Conservation (phyloP, 2,888 invertebrate species). For the Pristionchus maxplancki region DNA sequence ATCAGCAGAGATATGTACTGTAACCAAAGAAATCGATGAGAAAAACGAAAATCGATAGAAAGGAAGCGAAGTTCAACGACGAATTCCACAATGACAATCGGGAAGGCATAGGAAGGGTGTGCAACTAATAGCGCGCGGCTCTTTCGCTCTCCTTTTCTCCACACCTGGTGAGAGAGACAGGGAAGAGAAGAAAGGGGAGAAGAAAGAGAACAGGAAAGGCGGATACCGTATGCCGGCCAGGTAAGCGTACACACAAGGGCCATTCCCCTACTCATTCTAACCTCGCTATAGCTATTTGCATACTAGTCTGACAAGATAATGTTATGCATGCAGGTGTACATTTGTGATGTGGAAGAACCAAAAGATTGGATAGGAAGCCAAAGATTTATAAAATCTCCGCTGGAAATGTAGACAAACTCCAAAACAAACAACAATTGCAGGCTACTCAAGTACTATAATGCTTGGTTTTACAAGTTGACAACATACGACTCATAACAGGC, state of each 20-base stretch:
- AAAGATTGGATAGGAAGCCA: neutral
- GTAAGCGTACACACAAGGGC: conserved; percentile 33
- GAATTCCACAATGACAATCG: neutral
- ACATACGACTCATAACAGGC: conserved; percentile 4
- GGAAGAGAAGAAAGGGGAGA: conserved; percentile 7
- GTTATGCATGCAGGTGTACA: neutral
- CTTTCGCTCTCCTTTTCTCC: conserved; percentile 1
- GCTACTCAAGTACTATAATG: conserved; percentile 39
- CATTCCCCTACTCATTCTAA: neutral
- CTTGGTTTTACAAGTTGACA: conserved; percentile 11
- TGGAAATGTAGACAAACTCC: neutral
- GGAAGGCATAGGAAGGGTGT: neutral
- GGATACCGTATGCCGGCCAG: conserved; percentile 49
- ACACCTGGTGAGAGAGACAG: conserved; percentile 16
- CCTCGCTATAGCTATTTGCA: neutral
- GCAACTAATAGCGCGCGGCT: conserved; percentile 45
- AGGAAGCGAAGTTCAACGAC: neutral
- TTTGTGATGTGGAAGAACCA: neutral
- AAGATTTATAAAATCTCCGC: conserved; percentile 38
- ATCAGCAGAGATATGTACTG: neutral
- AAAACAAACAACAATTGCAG: neutral
- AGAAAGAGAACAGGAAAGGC: conserved; percentile 13
- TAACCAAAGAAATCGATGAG: neutral
- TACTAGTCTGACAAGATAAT: neutral
- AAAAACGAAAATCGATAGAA: neutral